These are phyloP conservation scores for Calliphora vicina DNA, from an alignment of 1,140 invertebrate genomes.

Conservation along the genomic window DNA sequence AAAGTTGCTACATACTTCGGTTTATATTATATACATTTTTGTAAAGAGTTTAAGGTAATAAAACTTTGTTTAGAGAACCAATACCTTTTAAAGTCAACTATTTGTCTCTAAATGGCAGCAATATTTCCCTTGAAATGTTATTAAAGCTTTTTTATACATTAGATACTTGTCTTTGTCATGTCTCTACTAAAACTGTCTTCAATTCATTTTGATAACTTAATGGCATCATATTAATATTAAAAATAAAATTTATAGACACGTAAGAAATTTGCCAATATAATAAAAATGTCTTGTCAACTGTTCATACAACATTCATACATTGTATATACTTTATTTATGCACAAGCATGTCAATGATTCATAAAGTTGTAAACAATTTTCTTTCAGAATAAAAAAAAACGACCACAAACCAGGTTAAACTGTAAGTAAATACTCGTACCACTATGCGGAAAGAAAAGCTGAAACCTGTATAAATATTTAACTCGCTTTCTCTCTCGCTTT, in stretches of 20 bases:
- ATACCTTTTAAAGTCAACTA: too few species aligned
- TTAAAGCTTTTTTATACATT: too few species aligned
- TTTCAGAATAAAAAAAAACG: neutral
- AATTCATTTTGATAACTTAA: neutral
- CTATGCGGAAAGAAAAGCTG: too few species aligned
- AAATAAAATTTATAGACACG: neutral
- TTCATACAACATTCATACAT: too few species aligned
- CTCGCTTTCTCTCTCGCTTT: neutral
- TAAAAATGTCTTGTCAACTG: neutral
- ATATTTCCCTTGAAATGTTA: too few species aligned
- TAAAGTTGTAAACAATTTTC: neutral
- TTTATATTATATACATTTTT: too few species aligned
- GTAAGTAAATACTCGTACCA: neutral
- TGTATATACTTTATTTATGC: neutral
- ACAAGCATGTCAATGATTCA: neutral
- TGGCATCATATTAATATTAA: neutral
- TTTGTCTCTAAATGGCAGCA: too few species aligned
- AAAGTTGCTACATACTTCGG: too few species aligned
- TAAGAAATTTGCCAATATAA: neutral
- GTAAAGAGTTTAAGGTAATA: too few species aligned
- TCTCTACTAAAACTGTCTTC: neutral
- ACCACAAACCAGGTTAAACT: neutral
- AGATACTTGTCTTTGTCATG: neutral
- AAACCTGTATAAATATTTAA: too few species aligned
- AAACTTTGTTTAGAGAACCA: too few species aligned